A percentile compares a stretch with the other conserved stretches of the same genome.
Conservation (phyloP, 1,140 invertebrate species). For the Anastrepha obliqua region DNA sequence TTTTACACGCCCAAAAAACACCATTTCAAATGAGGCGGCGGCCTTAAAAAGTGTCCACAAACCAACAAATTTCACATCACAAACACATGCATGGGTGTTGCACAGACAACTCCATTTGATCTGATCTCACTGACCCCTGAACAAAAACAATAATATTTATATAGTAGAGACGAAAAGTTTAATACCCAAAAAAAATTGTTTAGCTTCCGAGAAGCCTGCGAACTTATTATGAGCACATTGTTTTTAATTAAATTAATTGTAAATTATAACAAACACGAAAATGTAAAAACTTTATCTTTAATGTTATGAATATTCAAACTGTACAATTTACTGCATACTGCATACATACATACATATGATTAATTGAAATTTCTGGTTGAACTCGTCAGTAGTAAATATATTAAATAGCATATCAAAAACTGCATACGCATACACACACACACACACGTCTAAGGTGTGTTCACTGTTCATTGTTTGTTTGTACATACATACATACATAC, state of each 20-base stretch:
- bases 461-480: neutral
- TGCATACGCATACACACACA: neutral
- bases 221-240: constrained; percentile 30
- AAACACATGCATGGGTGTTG: no score
- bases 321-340: neutral
- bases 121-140: neutral
- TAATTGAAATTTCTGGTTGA: constrained; percentile 44
- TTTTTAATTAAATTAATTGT: constrained; percentile 39
- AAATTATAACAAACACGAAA: constrained; percentile 11
- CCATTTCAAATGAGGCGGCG: no score
- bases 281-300: neutral
- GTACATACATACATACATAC: neutral
- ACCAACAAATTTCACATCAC: no score
- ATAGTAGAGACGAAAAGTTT: constrained; percentile 23
- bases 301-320: neutral
- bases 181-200: constrained; percentile 15
- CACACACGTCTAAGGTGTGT: neutral
- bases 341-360: constrained; percentile 29
- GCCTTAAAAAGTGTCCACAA: no score
- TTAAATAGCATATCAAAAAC: constrained; percentile 32
- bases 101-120: neutral
- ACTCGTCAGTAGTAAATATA: constrained; percentile 24
- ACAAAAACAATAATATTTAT: neutral
- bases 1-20: no score
- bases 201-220: constrained; percentile 50